phyloP scores from a whole-genome alignment of 2,113 vertebrate genomes.

The Xiphias gladius region DNA sequence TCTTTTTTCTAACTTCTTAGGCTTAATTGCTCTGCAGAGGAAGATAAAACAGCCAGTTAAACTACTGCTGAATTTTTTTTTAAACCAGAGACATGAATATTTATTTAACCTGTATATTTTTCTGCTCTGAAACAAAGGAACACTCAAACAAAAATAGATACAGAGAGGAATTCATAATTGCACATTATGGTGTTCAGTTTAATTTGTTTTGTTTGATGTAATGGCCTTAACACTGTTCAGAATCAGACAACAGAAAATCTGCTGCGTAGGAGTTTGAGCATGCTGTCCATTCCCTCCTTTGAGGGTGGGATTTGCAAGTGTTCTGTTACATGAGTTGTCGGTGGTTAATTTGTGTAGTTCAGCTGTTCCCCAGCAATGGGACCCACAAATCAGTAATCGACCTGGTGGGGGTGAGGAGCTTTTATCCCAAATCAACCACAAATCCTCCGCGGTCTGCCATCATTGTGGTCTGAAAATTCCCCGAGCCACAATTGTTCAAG shows the following conservation, averaged over 20 bases:
- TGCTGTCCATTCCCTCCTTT: conserved; percentile 42
- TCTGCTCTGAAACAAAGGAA: conserved; percentile 10
- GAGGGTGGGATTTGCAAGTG: conserved; percentile 35
- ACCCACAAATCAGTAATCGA: neutral
- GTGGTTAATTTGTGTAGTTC: conserved; percentile 28
- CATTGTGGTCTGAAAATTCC: conserved; percentile 7
- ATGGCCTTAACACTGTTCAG: conserved; percentile 31
- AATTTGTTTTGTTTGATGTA: conserved; percentile 36
- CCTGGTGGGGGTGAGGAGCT: conserved; percentile 33
- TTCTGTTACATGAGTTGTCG: conserved; percentile 48
- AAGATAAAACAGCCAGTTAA: conserved; percentile 12
- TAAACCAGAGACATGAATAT: conserved; percentile 9
- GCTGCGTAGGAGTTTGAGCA: conserved; percentile 76
- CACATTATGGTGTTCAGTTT: conserved; percentile 30
- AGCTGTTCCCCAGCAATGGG: conserved; percentile 27
- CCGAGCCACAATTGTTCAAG: neutral
- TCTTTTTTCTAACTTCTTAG: conserved; percentile 3
- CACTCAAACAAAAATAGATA: neutral
- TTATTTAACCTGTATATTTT: conserved; percentile 13
- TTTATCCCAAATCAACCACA: conserved; percentile 33
- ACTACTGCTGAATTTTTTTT: neutral
- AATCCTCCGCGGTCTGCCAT: conserved; percentile 14
- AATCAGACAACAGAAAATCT: conserved; percentile 70
- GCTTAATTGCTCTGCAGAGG: conserved; percentile 23
- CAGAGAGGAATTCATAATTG: conserved; percentile 12